Conservation (phyloP, 1,140 invertebrate species). For the Drosophila tsacasi region DNA sequence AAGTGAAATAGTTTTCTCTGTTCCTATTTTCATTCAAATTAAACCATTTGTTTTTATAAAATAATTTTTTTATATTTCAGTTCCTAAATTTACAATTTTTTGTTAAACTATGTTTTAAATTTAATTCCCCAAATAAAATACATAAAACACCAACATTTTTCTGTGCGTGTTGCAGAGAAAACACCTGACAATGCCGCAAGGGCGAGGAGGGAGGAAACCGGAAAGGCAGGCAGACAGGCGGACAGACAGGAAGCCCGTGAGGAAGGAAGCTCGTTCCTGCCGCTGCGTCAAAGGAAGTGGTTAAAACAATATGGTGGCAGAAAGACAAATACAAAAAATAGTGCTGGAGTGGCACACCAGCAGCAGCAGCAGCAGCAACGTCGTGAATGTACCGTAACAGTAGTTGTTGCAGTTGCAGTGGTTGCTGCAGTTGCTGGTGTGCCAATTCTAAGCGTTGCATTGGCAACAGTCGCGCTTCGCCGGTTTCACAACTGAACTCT, state of each 20-base stretch:
- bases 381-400: constrained; percentile 71
- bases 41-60: not conserved
- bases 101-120: too few relatives aligned
- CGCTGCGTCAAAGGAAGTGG: constrained; percentile 74
- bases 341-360: constrained; percentile 42
- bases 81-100: not conserved
- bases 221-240: constrained; percentile 15
- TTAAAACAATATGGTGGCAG: constrained; percentile 62
- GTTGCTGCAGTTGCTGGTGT: constrained; percentile 63
- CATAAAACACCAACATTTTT: not conserved
- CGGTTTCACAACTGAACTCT: constrained; percentile 74
- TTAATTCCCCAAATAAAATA: not conserved
- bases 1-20: not conserved
- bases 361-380: constrained; percentile 27
- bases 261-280: constrained; percentile 54
- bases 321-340: constrained; percentile 21
- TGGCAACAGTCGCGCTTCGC: constrained; percentile 83
- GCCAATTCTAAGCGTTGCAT: constrained; percentile 82
- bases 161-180: constrained; percentile 26
- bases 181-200: constrained; percentile 49
- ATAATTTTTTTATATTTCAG: not conserved
- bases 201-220: constrained; percentile 12
- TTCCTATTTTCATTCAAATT: not conserved
- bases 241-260: constrained; percentile 51
- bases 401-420: constrained; percentile 47